A percentile compares a stretch with the other conserved stretches of the same genome.
Conservation (phyloP, 2,888 invertebrate genomes). For the Troilus luridus region DNA sequence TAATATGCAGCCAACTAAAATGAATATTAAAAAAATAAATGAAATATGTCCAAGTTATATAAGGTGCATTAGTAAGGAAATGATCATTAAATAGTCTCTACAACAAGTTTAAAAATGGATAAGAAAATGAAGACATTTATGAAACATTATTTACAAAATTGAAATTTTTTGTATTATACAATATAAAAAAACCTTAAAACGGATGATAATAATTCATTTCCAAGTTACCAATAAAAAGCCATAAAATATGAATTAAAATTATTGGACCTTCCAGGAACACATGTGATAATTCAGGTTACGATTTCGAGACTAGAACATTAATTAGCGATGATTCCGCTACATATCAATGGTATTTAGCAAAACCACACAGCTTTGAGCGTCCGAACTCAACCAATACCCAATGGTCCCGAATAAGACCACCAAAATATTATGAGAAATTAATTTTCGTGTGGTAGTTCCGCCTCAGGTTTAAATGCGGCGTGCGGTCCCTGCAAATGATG, state of each 20-base stretch:
- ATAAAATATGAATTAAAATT: background rate
- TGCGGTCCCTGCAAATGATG: background rate
- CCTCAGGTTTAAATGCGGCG: background rate
- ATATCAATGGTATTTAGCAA: background rate
- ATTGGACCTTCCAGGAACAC: background rate
- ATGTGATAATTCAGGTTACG: background rate
- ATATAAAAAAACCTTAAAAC: too few species aligned
- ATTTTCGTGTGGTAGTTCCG: background rate
- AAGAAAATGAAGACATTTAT: too few species aligned
- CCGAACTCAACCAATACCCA: background rate
- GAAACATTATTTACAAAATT: too few species aligned
- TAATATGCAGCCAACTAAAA: too few species aligned
- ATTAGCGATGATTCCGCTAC: background rate
- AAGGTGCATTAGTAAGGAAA: too few species aligned
- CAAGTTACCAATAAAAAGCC: too few species aligned
- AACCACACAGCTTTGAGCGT: slow-evolving; percentile 11
- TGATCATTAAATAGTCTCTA: too few species aligned
- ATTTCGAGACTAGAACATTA: background rate
- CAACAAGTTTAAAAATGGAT: too few species aligned
- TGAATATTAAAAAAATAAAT: too few species aligned
- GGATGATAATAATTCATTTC: too few species aligned
- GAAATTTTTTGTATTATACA: too few species aligned
- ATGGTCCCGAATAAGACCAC: background rate
- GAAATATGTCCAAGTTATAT: too few species aligned
- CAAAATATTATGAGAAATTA: slow-evolving; percentile 14